Evolutionary conservation across 1,140 invertebrate genomes (phyloP).

Genomic region (Ylistrum balloti): DNA sequence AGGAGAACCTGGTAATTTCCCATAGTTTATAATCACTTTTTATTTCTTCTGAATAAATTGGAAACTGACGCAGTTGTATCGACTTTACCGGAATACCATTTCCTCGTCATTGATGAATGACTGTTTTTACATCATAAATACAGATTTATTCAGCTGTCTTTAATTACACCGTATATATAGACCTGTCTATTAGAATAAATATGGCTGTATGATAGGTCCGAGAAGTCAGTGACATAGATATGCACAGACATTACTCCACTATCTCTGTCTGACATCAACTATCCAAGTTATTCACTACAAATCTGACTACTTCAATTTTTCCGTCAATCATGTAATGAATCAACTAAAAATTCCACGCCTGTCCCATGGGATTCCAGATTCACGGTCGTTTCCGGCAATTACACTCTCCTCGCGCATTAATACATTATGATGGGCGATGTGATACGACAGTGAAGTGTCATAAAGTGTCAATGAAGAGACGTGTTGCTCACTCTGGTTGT

Average conservation of each 20-base stretch:
- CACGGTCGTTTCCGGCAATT: neutral
- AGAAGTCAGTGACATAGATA: too few relatives aligned
- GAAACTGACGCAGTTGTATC: neutral
- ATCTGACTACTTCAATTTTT: neutral
- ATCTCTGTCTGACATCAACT: neutral
- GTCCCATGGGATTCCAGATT: neutral
- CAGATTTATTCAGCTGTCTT: too few relatives aligned
- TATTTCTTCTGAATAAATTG: neutral
- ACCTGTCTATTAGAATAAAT: too few relatives aligned
- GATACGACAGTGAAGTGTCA: constrained; percentile 37
- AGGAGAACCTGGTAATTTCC: neutral
- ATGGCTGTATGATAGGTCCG: too few relatives aligned
- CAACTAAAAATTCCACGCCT: neutral
- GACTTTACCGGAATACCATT: neutral
- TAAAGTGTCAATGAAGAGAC: neutral
- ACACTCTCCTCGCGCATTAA: constrained; percentile 37
- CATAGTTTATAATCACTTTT: neutral
- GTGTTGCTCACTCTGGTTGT: neutral
- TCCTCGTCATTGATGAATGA: neutral
- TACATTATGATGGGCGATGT: constrained; percentile 26
- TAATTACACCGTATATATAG: too few relatives aligned
- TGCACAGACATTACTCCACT: neutral
- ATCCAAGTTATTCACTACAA: neutral
- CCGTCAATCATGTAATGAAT: constrained; percentile 38
- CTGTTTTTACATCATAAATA: too few relatives aligned